Evolutionary conservation across 1,140 invertebrate genomes (phyloP).

Genomic region (Papilio glaucus): DNA sequence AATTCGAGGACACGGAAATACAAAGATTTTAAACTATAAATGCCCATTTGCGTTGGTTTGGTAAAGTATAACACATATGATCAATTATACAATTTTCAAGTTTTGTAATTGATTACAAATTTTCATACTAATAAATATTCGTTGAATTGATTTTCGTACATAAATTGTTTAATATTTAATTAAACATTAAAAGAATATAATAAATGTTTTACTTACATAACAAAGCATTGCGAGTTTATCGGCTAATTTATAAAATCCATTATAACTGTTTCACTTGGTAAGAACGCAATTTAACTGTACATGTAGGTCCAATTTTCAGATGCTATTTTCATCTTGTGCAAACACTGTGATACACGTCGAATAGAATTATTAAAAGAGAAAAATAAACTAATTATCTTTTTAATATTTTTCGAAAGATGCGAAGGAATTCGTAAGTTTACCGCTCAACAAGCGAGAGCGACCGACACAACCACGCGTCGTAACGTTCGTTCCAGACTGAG

Average conservation of each 20-base stretch:
- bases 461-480: constrained; percentile 21
- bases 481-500: constrained; percentile 17
- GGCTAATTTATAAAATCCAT: constrained; percentile 57
- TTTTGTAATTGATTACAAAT: too few species aligned
- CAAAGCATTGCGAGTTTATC: constrained; percentile 65
- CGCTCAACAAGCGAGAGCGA: background rate
- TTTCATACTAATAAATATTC: too few species aligned
- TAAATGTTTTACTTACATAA: constrained; percentile 63
- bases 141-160: too few species aligned
- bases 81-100: too few species aligned
- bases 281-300: constrained; percentile 32
- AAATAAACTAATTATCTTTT: background rate
- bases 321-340: constrained; percentile 34
- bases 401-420: background rate
- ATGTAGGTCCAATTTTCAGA: constrained; percentile 41
- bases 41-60: too few species aligned
- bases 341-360: background rate
- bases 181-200: too few species aligned
- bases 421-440: background rate
- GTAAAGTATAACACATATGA: too few species aligned
- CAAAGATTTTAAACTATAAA: too few species aligned
- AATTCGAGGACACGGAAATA: too few species aligned
- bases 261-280: constrained; percentile 29
- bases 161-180: too few species aligned
- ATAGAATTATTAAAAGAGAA: background rate